Evolutionary conservation across 2,113 vertebrate species (phyloP).

Genomic region (Lates calcarifer): DNA sequence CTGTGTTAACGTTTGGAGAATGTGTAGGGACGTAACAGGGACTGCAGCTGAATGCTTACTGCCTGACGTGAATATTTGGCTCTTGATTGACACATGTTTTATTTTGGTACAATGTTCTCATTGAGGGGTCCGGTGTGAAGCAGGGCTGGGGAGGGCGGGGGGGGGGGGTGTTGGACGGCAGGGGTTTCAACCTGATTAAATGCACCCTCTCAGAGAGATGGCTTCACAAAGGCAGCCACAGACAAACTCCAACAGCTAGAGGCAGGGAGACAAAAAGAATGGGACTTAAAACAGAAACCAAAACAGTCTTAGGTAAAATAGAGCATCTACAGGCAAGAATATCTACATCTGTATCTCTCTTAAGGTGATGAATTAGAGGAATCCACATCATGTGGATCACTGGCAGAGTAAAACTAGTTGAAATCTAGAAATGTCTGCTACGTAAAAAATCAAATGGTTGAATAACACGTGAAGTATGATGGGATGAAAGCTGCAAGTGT

Average conservation of each 20-base stretch:
- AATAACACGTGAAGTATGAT: constrained; percentile 74
- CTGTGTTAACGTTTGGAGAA: constrained; percentile 34
- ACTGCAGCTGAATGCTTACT: constrained; percentile 26
- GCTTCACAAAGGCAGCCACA: constrained; percentile 58
- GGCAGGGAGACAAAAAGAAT: constrained; percentile 30
- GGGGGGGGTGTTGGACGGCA: constrained; percentile 3
- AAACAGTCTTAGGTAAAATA: constrained; percentile 30
- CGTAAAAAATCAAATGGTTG: constrained; percentile 12
- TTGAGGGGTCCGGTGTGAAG: constrained; percentile 60
- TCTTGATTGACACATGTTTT: constrained; percentile 79
- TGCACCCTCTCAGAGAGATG: constrained; percentile 52
- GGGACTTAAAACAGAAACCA: constrained; percentile 21
- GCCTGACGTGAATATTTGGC: constrained; percentile 48
- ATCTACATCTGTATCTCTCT: too few species aligned
- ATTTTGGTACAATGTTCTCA: constrained; percentile 69
- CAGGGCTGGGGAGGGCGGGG: constrained; percentile 12
- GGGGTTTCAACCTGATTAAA: constrained; percentile 72
- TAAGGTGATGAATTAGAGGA: not conserved
- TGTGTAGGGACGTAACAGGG: constrained; percentile 13
- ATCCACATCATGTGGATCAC: not conserved
- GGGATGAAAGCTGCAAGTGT: constrained; percentile 62
- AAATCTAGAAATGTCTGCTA: constrained; percentile 7
- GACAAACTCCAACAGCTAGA: constrained; percentile 51
- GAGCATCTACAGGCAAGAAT: not conserved
- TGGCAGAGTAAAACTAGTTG: constrained; percentile 5